phyloP scores from a whole-genome alignment of 2,113 vertebrate species.

The Pseudorectes ferrugineus region DNA sequence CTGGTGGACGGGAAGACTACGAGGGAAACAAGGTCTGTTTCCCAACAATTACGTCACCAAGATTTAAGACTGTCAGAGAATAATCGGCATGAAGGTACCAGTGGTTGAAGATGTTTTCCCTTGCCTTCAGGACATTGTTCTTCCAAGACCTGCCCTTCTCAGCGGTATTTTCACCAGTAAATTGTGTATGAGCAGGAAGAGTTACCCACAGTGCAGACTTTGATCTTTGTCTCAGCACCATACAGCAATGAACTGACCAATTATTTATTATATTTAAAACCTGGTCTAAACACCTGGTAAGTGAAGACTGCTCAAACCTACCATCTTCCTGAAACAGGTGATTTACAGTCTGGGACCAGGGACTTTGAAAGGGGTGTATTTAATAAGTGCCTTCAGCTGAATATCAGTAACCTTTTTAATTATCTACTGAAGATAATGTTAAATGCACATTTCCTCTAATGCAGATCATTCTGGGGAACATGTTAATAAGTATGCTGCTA shows the following conservation, averaged over 20 bases:
- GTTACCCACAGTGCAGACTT: neutral
- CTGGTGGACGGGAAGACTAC: conserved; percentile 95
- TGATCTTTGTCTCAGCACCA: neutral
- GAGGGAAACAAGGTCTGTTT: conserved; percentile 96
- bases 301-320: neutral
- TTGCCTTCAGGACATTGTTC: neutral
- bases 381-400: conserved; percentile 71
- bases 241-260: conserved; percentile 57
- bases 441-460: conserved; percentile 31
- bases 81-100: neutral
- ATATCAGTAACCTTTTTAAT: conserved; percentile 8
- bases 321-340: conserved; percentile 40
- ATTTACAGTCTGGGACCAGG: conserved; percentile 62
- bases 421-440: conserved; percentile 28
- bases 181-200: neutral
- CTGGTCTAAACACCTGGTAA: conserved; percentile 54
- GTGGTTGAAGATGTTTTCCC: neutral
- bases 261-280: conserved; percentile 99
- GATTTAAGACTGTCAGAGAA: conserved; percentile 69
- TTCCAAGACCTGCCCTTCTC: neutral
- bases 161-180: neutral
- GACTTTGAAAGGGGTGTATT: conserved; percentile 13
- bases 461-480: conserved; percentile 11
- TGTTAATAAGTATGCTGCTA: conserved; percentile 65
- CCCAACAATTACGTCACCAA: conserved; percentile 98